A percentile compares a stretch with the other conserved stretches of the same genome.
Evolutionary conservation across 2,888 invertebrate genomes (phyloP).

Genomic region (Isoperla grammatica): DNA sequence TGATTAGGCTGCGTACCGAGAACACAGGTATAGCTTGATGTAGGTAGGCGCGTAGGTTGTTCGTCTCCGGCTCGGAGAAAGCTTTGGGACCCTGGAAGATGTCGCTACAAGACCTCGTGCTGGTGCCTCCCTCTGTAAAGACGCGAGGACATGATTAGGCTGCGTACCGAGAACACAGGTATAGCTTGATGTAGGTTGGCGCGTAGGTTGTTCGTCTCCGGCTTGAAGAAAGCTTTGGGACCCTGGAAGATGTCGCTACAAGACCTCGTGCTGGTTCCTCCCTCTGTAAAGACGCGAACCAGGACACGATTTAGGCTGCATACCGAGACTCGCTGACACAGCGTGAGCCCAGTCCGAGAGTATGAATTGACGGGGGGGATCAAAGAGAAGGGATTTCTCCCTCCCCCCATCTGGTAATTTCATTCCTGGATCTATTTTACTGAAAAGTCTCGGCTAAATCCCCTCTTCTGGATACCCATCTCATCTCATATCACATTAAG

Average conservation of each 20-base stretch:
- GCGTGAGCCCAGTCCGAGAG: background rate
- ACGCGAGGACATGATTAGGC: too few relatives aligned
- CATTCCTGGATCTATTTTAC: too few relatives aligned
- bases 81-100: constrained; percentile 55
- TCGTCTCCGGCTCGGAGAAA: constrained; percentile 63
- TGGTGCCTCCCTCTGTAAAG: constrained; percentile 42
- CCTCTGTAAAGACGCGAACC: constrained; percentile 29
- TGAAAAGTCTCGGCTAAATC: too few relatives aligned
- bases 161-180: constrained; percentile 42
- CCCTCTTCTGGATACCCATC: too few relatives aligned
- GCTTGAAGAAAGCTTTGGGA: constrained; percentile 56
- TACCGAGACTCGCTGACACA: background rate
- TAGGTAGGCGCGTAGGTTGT: constrained; percentile 55
- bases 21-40: constrained; percentile 55
- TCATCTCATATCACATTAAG: too few relatives aligned
- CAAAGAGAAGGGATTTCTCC: too few relatives aligned
- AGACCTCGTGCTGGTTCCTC: constrained; percentile 43
- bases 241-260: constrained; percentile 61
- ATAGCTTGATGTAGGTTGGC: constrained; percentile 58
- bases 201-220: constrained; percentile 55
- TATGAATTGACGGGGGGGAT: too few relatives aligned
- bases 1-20: background rate
- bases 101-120: constrained; percentile 49
- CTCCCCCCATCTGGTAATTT: too few relatives aligned
- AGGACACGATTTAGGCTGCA: background rate